Conservation (phyloP, 2,797 vertebrate species). For the Cheirogaleus major region DNA sequence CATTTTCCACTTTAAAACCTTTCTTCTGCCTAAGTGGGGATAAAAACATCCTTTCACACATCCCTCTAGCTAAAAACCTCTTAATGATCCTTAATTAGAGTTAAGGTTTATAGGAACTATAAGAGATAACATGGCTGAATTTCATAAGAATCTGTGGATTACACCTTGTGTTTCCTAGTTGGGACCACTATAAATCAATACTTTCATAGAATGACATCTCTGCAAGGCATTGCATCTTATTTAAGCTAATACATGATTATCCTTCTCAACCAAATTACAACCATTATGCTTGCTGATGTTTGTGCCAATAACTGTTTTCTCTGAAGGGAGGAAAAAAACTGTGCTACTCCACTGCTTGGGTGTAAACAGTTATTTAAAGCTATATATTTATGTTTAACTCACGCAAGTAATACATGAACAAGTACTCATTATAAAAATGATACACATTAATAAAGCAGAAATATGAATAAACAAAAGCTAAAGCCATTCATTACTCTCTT, state of each 20-base stretch:
- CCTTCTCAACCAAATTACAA: slow-evolving; percentile 53
- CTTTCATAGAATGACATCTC: slow-evolving; percentile 13
- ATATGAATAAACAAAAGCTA: background rate
- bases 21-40: slow-evolving; percentile 61
- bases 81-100: slow-evolving; percentile 65
- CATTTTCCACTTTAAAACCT: slow-evolving; percentile 74
- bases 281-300: slow-evolving; percentile 8
- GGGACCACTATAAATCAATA: background rate
- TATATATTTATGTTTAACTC: slow-evolving; percentile 25
- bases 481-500: background rate
- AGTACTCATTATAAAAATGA: background rate
- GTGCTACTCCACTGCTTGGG: background rate
- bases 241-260: slow-evolving; percentile 50
- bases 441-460: background rate
- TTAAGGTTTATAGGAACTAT: slow-evolving; percentile 53
- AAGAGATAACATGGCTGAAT: slow-evolving; percentile 58
- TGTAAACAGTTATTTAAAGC: background rate
- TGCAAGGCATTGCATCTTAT: slow-evolving; percentile 7
- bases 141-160: slow-evolving; percentile 55
- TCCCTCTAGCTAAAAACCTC: slow-evolving; percentile 59
- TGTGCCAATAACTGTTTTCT: slow-evolving; percentile 49
- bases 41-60: slow-evolving; percentile 60
- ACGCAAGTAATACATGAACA: background rate
- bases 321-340: background rate
- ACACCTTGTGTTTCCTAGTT: slow-evolving; percentile 11